These are phyloP conservation scores for Oedothorax gibbosus DNA, from an alignment of 1,140 invertebrate species.

Conservation along the genomic window DNA sequence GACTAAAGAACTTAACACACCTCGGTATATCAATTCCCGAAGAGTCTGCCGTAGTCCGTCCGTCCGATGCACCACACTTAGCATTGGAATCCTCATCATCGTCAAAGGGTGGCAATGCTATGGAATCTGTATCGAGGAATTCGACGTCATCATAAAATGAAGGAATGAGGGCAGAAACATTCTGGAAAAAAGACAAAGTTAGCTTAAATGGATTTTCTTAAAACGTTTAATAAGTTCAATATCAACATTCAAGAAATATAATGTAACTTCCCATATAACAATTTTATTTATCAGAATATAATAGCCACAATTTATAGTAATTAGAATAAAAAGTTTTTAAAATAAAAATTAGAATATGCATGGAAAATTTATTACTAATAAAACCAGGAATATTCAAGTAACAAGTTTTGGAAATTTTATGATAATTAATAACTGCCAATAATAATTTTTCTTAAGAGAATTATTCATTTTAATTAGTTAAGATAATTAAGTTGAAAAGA, in stretches of 20 bases:
- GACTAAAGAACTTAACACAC: neutral
- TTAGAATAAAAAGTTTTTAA: neutral
- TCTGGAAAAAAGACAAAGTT: slow-evolving; percentile 46
- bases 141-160: slow-evolving; percentile 64
- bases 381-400: neutral
- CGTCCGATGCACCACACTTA: slow-evolving; percentile 54
- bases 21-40: slow-evolving; percentile 40
- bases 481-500: too few relatives aligned
- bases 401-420: neutral
- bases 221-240: neutral
- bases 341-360: neutral
- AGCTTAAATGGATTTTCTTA: neutral
- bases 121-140: slow-evolving; percentile 62
- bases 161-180: slow-evolving; percentile 62
- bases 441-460: too few relatives aligned
- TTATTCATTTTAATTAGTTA: too few relatives aligned
- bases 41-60: slow-evolving; percentile 58
- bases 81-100: slow-evolving; percentile 61
- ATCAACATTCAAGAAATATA: too few relatives aligned
- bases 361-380: neutral
- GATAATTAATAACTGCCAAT: neutral
- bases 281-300: neutral
- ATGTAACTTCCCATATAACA: neutral
- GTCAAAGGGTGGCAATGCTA: slow-evolving; percentile 59
- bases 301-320: neutral